Percentiles rank a stretch among this genome's conserved stretches.
Evolutionary conservation across 2,113 vertebrate species (phyloP).

Genomic region (Hydrolagus affinis): DNA sequence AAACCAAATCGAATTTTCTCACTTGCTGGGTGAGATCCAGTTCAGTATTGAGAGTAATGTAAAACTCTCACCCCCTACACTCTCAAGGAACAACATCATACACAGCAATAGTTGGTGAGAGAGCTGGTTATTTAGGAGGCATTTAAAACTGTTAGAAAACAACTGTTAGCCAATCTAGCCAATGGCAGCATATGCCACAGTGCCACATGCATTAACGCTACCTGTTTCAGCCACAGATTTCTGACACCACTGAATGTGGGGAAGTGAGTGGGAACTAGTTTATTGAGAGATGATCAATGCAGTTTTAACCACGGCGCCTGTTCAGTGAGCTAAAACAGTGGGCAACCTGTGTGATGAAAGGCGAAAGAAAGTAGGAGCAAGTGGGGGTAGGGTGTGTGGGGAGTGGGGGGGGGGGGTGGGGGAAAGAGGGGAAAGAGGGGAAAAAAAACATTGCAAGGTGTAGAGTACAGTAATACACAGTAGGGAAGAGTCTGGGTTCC

Average conservation of each 20-base stretch:
- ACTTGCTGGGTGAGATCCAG: background rate
- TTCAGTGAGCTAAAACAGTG: too few relatives aligned
- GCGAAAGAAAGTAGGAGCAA: background rate
- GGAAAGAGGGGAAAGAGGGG: too few relatives aligned
- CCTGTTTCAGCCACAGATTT: background rate
- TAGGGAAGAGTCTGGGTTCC: too few relatives aligned
- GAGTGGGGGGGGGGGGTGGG: too few relatives aligned
- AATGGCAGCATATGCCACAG: background rate
- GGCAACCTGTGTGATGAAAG: conserved; percentile 4
- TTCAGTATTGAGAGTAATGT: background rate
- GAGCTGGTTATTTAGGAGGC: background rate
- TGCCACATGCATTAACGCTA: background rate
- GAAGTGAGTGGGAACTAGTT: conserved; percentile 23
- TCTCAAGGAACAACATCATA: background rate
- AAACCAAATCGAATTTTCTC: background rate
- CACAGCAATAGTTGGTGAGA: background rate
- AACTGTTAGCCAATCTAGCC: background rate
- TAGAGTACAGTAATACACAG: too few relatives aligned
- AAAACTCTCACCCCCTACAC: background rate
- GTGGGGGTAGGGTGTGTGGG: background rate
- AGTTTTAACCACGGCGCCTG: background rate
- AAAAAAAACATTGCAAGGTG: too few relatives aligned
- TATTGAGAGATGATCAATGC: conserved; percentile 18
- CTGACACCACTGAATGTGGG: conserved; percentile 10
- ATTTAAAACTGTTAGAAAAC: background rate